phyloP scores from a whole-genome alignment of 2,797 vertebrate genomes.

The Miichthys miiuy region DNA sequence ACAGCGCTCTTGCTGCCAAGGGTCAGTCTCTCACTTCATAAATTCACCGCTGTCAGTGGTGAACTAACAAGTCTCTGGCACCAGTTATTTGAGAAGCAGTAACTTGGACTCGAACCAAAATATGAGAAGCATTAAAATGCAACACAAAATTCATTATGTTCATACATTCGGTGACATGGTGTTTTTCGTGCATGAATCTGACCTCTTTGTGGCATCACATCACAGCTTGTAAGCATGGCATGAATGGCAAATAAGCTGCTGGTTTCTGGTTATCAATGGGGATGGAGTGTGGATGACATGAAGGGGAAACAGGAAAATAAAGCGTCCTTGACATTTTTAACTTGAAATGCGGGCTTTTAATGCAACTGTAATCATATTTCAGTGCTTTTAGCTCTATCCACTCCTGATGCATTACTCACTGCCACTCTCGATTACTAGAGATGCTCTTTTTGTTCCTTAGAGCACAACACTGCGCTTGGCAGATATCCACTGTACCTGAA shows the following conservation, averaged over 20 bases:
- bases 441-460: constrained; percentile 19
- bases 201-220: constrained; percentile 26
- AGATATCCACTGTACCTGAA: constrained; percentile 26
- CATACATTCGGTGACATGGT: constrained; percentile 12
- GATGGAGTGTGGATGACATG: not conserved
- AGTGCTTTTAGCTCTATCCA: constrained; percentile 33
- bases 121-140: constrained; percentile 15
- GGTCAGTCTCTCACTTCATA: constrained; percentile 63
- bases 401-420: constrained; percentile 1
- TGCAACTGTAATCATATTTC: constrained; percentile 52
- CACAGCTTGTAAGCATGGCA: constrained; percentile 10
- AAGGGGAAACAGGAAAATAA: constrained; percentile 21
- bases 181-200: constrained; percentile 20
- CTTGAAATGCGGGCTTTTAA: constrained; percentile 39
- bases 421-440: constrained; percentile 34
- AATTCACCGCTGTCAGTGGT: constrained; percentile 55
- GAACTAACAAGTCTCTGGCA: constrained; percentile 26
- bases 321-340: constrained; percentile 36
- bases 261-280: constrained; percentile 31
- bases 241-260: constrained; percentile 29
- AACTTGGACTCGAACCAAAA: constrained; percentile 38
- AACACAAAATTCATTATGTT: constrained; percentile 1
- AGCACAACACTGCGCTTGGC: constrained; percentile 22
- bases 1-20: constrained; percentile 43
- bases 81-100: constrained; percentile 29